Evolutionary conservation across 2,888 invertebrate species (phyloP), one percentile per base, ranked within the genome.

Genomic region (Rhagonycha lutea): DNA sequence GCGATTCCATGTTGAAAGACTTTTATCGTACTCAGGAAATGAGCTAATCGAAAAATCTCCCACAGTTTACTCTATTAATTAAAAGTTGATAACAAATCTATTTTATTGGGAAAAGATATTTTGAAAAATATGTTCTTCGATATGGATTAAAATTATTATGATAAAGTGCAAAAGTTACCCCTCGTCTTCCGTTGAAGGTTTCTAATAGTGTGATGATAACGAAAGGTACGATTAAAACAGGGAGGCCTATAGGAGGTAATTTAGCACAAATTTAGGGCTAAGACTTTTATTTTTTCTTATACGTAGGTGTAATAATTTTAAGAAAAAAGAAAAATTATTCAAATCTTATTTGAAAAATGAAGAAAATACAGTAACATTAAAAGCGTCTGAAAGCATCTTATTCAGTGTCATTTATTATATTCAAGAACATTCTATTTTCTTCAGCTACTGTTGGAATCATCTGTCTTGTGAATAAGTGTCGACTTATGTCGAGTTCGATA

Each of bases 391-490:
- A 32, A 63, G 63, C 23, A 70, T 14, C 24, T 71, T 23, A 72
- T 24, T 24, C 47, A 68, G 26, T 60, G 32, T 61, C 60, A 68
- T 72, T 61, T 68, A 61, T 68, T 72, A 68, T 65, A 47, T 71
- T 60, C 61, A 28, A 14, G 24, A 29, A 72, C 68, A 72, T 68
- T 68, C 68, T 62, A 61, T 61, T 68, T 28, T 68, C 61, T n/a
- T 14, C 61, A 68, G 68, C 61, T 29, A 68, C 24, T 61, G 61
- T 68, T 61, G 29, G 26, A 24, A 61, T 61, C 60, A 72, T 72
- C 72, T 68, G 72, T 72, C 72, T 72, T 72, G 47, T 4, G 61
- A 24, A 28, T 72, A 72, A 65, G 26, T 24, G 63, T 61, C 68
- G 68, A 62, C 72, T 68, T 61, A 60, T 28, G 28, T 72, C 68